phyloP scores from a whole-genome alignment of 2,888 invertebrate genomes.

The Cinara cedri region DNA sequence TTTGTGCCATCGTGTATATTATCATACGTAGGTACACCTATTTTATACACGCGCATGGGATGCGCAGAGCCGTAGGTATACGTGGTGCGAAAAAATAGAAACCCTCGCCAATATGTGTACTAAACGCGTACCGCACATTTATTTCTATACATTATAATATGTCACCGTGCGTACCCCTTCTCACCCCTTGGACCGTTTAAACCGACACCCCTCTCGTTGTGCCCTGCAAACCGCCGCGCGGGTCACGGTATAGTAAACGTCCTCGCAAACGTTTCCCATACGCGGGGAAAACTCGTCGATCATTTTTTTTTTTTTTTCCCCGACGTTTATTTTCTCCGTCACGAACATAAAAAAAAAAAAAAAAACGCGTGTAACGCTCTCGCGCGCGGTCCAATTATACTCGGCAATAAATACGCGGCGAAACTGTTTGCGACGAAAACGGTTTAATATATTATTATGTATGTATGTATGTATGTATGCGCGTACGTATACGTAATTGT shows the following conservation, averaged over 20 bases:
- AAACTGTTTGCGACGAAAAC: neutral
- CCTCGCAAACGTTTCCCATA: neutral
- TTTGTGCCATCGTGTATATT: neutral
- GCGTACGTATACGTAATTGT: too few species aligned
- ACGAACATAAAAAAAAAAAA: too few species aligned
- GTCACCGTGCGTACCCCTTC: conserved; percentile 5
- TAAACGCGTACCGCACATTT: conserved; percentile 30
- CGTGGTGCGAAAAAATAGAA: conserved; percentile 17
- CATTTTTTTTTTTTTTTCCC: neutral
- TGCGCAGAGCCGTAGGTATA: neutral
- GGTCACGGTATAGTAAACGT: too few species aligned
- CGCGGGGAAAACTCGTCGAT: conserved; percentile 11
- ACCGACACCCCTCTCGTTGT: neutral
- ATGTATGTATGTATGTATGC: too few species aligned
- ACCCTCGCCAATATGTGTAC: conserved; percentile 39
- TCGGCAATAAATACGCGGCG: too few species aligned
- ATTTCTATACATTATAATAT: neutral
- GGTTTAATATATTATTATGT: neutral
- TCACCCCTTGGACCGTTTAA: conserved; percentile 43
- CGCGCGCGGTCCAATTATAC: neutral
- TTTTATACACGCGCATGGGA: neutral
- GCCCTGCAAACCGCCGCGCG: neutral
- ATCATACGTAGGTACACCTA: neutral
- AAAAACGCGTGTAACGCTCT: neutral
- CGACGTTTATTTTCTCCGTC: neutral